These are phyloP conservation scores for Parauchenoglanis punctatus DNA, from an alignment of 2,797 vertebrate genomes.

Conservation along the genomic window DNA sequence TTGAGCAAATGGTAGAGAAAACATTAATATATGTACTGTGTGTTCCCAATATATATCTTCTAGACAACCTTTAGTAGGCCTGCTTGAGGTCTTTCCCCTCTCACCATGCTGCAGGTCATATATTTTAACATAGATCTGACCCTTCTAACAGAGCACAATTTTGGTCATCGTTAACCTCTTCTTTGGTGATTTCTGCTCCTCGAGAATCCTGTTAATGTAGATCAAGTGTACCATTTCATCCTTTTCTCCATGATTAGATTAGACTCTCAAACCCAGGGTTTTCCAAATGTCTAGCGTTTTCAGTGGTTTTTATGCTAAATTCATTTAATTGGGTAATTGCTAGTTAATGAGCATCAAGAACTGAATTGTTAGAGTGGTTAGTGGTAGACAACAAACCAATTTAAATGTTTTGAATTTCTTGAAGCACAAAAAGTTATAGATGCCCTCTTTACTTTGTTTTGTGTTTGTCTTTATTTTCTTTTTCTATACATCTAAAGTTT, in stretches of 20 bases:
- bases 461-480: neutral
- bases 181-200: neutral
- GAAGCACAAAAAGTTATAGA: neutral
- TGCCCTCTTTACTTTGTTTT: neutral
- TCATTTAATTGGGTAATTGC: neutral
- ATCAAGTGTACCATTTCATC: neutral
- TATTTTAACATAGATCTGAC: neutral
- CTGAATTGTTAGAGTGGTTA: neutral
- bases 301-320: constrained; percentile 1
- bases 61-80: neutral
- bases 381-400: neutral
- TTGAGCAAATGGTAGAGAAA: neutral
- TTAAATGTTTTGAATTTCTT: neutral
- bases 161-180: neutral
- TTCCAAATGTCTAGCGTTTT: neutral
- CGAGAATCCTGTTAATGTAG: neutral
- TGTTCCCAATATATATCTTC: neutral
- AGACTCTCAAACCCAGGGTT: neutral
- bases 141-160: neutral
- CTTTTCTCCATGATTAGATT: neutral
- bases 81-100: neutral
- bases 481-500: neutral
- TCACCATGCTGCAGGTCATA: neutral
- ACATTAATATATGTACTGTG: neutral
- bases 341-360: neutral